Conservation (phyloP, 2,797 vertebrate species). For the Etheostoma perlongum region DNA sequence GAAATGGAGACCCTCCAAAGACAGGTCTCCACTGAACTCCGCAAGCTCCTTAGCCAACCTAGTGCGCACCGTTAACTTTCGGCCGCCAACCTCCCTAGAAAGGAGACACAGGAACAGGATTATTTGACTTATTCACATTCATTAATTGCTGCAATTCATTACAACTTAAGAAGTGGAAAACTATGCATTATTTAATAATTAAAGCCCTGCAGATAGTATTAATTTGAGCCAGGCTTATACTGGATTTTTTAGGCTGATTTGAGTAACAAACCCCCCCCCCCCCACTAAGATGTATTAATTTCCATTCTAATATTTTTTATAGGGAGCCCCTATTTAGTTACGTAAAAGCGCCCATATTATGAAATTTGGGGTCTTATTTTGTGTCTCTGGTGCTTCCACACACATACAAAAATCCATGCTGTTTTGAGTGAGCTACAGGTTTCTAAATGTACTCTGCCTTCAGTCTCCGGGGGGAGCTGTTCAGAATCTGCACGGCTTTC, state of each 20-base stretch:
- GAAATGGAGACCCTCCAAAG: constrained; percentile 92
- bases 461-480: no score
- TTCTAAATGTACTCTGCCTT: no score
- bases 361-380: no score
- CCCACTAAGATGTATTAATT: background rate
- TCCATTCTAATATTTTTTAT: background rate
- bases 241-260: background rate
- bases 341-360: no score
- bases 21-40: constrained; percentile 95
- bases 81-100: constrained; percentile 93
- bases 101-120: constrained; percentile 28
- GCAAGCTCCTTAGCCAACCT: constrained; percentile 90
- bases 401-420: no score
- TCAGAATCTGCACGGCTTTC: no score
- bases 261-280: no score
- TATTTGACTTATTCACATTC: constrained; percentile 11
- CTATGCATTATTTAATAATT: background rate
- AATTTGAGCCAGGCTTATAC: background rate
- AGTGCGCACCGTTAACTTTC: constrained; percentile 91
- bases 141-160: constrained; percentile 15
- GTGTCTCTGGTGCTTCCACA: no score
- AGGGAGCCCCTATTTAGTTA: background rate
- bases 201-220: background rate
- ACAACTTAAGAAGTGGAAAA: constrained; percentile 1
- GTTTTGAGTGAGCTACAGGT: no score